Base-by-base conservation (phyloP, 2,888 invertebrate genomes). In the Venusia cambrica region DNA sequence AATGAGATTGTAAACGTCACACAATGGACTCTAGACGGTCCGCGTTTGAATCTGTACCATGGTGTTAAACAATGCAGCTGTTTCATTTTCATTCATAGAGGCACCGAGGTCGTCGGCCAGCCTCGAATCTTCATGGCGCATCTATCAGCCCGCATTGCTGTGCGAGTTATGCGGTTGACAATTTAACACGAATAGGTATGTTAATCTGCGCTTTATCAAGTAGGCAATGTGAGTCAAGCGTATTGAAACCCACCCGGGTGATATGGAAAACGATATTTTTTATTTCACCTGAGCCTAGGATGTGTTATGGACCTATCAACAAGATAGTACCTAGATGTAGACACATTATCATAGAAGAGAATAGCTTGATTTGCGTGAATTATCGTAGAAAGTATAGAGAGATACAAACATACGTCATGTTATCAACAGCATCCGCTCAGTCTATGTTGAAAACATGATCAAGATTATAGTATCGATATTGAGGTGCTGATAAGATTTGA, bases 1-100 rank as follows among this genome's bases (percentile, higher is more conserved):
- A 58, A 43, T 32, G 25, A 26, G 29, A n/a, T n/a, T 18, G 43
- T 48, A 40, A n/a, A 42, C 51, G 51, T 47, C 51, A 54, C 60
- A 62, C 59, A 49, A 44, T 41, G 39, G 51, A 55, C 43, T 44
- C 48, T 49, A n/a, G 53, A 47, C 45, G 37, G 43, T 26, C 26
- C 13, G 47, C 45, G 60, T 66, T 67, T 51, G 57, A 52, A 65
- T 68, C 62, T 55, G 31, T 35, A 45, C 48, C 55, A 57, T 54
- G 54, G 51, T 51, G 54, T 35, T 36, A 54, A 62, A 64, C 62
- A 62, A 63, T 62, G 52, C 33, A 38, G 38, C 38, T 35, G 47
- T 39, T 39, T 37, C 45, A 41, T 41, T 54, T 55, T 56, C 62
- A 62, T 59, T 62, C 62, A 60, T 38, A 39, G 21, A 26, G 8